A percentile compares a stretch with the other conserved stretches of the same genome.
These are phyloP conservation scores for Philopedon plagiatum DNA, from an alignment of 2,888 invertebrate genomes.

Conservation along the genomic window DNA sequence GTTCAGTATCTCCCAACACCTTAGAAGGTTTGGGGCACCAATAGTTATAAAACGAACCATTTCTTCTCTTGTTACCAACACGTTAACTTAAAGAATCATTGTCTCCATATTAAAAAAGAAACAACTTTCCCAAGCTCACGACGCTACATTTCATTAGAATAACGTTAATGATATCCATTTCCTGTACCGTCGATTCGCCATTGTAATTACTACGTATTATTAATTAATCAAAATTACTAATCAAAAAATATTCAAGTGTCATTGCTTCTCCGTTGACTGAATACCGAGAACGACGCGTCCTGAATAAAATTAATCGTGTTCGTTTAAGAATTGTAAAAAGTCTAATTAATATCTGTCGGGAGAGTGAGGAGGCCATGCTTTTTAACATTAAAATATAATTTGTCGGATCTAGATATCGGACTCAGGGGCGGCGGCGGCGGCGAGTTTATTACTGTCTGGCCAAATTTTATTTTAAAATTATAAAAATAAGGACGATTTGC, in stretches of 20 bases:
- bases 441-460: no score
- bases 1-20: no score
- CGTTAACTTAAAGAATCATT: neutral
- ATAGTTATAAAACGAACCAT: no score
- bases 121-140: constrained; percentile 8
- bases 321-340: constrained; percentile 51
- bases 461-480: no score
- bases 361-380: constrained; percentile 49
- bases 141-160: constrained; percentile 17
- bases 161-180: constrained; percentile 36
- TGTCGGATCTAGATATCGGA: constrained; percentile 43
- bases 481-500: no score
- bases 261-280: constrained; percentile 43
- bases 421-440: no score
- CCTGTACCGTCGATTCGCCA: constrained; percentile 34
- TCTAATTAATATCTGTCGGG: constrained; percentile 52
- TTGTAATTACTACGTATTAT: constrained; percentile 20
- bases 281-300: constrained; percentile 42
- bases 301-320: constrained; percentile 52
- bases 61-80: neutral
- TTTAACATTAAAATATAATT: constrained; percentile 50
- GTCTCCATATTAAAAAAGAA: constrained; percentile 4
- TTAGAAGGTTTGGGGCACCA: no score
- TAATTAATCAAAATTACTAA: constrained; percentile 54
- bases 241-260: constrained; percentile 50